phyloP scores from a whole-genome alignment of 1,140 invertebrate genomes.

The Anastrepha obliqua region DNA sequence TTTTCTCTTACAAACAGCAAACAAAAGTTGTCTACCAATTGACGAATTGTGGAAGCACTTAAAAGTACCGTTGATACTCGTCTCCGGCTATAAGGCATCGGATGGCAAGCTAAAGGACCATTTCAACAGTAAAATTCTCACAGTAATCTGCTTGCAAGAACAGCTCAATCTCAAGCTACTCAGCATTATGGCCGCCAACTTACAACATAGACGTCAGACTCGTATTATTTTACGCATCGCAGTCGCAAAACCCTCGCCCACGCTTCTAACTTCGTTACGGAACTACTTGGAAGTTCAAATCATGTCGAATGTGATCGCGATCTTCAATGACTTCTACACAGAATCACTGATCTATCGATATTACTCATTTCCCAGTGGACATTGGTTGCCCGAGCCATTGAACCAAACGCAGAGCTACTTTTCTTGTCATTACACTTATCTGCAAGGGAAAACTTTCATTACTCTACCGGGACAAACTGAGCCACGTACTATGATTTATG shows the following conservation, averaged over 20 bases:
- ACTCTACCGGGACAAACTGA: slow-evolving; percentile 56
- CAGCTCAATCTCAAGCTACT: neutral
- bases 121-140: neutral
- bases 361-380: neutral
- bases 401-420: neutral
- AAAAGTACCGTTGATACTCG: neutral
- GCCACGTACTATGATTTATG: slow-evolving; percentile 62
- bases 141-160: neutral
- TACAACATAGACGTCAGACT: neutral
- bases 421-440: neutral
- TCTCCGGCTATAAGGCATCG: neutral
- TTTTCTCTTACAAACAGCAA: neutral
- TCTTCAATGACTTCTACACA: neutral
- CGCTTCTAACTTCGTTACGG: neutral
- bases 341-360: neutral
- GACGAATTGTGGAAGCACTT: neutral
- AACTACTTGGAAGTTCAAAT: neutral
- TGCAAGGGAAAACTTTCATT: neutral
- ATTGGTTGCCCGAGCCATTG: neutral
- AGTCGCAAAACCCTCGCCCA: no score
- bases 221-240: neutral
- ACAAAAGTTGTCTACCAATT: neutral
- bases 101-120: neutral
- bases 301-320: neutral
- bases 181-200: neutral